Evolutionary conservation across 1,140 invertebrate genomes (phyloP).

Genomic region (Drosophila nigrodunni): DNA sequence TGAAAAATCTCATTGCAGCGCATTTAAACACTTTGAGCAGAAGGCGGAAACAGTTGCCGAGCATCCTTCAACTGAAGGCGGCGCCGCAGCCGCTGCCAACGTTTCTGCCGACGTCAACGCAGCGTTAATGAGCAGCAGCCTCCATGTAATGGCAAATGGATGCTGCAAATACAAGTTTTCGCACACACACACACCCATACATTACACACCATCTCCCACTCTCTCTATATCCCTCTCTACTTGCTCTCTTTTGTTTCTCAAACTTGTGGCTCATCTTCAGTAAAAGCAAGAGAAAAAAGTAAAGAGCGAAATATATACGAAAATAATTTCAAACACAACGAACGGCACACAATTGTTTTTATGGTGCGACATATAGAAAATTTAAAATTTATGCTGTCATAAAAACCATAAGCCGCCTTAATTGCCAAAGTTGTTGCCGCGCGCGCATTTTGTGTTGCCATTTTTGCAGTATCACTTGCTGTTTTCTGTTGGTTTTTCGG

Average conservation of each 20-base stretch:
- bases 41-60: conserved; percentile 62
- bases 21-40: conserved; percentile 40
- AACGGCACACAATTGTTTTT: conserved; percentile 50
- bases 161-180: conserved; percentile 20
- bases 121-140: conserved; percentile 64
- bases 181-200: conserved; percentile 13
- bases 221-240: background rate
- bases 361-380: conserved; percentile 70
- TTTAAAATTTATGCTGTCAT: conserved; percentile 81
- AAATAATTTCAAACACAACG: conserved; percentile 60
- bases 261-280: conserved; percentile 13
- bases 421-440: conserved; percentile 75
- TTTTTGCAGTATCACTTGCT: conserved; percentile 38
- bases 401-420: conserved; percentile 82
- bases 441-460: conserved; percentile 31
- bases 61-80: conserved; percentile 68
- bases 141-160: conserved; percentile 44
- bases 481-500: conserved; percentile 35
- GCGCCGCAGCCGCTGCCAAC: conserved; percentile 22
- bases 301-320: conserved; percentile 18
- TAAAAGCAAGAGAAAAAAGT: conserved; percentile 1
- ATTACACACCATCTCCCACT: background rate
- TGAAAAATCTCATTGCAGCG: conserved; percentile 33
- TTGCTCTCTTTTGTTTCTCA: background rate
- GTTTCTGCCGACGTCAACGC: conserved; percentile 35